These are phyloP conservation scores for Cercopithecus diana DNA, from an alignment of 2,797 vertebrate species.

Conservation along the genomic window DNA sequence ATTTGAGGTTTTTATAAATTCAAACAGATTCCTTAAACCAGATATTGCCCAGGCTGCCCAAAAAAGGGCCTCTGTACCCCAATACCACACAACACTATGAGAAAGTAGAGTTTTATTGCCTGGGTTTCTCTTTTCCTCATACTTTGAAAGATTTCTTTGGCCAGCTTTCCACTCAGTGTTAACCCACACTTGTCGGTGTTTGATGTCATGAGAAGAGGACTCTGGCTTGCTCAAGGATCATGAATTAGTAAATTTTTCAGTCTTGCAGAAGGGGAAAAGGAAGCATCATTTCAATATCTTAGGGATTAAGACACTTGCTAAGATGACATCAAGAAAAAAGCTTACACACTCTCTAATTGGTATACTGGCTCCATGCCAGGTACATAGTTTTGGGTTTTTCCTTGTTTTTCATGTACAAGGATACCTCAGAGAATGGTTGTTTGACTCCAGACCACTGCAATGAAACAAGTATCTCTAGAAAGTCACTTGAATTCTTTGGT, in stretches of 20 bases:
- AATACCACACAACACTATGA: background rate
- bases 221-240: background rate
- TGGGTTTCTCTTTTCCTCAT: background rate
- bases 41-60: background rate
- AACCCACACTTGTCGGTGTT: background rate
- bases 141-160: background rate
- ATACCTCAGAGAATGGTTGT: background rate
- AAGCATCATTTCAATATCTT: background rate
- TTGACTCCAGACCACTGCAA: background rate
- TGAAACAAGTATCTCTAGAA: background rate
- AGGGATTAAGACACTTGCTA: background rate
- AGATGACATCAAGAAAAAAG: background rate
- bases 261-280: background rate
- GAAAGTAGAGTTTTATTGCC: background rate
- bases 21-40: constrained; percentile 24
- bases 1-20: constrained; percentile 43
- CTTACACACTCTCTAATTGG: background rate
- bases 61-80: background rate
- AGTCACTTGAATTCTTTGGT: background rate
- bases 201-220: background rate
- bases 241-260: background rate
- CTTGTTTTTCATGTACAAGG: background rate
- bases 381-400: background rate
- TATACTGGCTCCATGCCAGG: background rate
- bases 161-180: background rate